Evolutionary conservation across 2,113 vertebrate species (phyloP), one percentile per base, ranked within the genome.

Genomic region (Bothrops jararaca): DNA sequence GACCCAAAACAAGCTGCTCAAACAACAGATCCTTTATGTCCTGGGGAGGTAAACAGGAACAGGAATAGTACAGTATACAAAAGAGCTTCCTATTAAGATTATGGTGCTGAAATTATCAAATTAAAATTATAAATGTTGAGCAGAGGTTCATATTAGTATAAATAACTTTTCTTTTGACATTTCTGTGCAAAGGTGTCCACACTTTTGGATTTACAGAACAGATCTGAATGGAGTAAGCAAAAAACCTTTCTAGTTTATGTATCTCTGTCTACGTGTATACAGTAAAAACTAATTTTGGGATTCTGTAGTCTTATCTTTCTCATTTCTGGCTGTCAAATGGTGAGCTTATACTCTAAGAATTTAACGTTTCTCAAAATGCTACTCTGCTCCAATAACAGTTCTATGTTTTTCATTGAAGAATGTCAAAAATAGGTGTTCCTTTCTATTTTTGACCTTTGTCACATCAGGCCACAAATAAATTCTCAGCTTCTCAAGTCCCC

Each of bases 1-100:
- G 96, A 92, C 96, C 99, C 98, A 99, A 98, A 97, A 98, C 97
- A 96, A 96, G 98, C 99, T 99, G 99, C 97, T 96, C 86, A 92
- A 97, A 99, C 98, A 99, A 98, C 95, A 96, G 88, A 94, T 96
- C 95, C 96, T 97, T 98, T 98, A 98, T 97, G 97, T 94, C 74
- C 96, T 96, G 7, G 93, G 93, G 96, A 97, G 95, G 93, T 94
- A 96, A 96, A 96, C 95, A 96, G 97, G 96, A 96, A 93, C 95
- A 95, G 97, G 97, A 97, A 97, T 97, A 45, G 45, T 45, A 74
- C 5, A 74, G n/a, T 74, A 96, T 98, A 98, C 98, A 98, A 98
- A 98, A 98, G 97, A 97, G 95, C 92, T 97, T 97, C 98, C 97
- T 98, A 98, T 98, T 97, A 95, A 93, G 94, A 93, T 92, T 94